Conservation (phyloP, 2,797 vertebrate species). For the Hyperoplus lanceolatus region DNA sequence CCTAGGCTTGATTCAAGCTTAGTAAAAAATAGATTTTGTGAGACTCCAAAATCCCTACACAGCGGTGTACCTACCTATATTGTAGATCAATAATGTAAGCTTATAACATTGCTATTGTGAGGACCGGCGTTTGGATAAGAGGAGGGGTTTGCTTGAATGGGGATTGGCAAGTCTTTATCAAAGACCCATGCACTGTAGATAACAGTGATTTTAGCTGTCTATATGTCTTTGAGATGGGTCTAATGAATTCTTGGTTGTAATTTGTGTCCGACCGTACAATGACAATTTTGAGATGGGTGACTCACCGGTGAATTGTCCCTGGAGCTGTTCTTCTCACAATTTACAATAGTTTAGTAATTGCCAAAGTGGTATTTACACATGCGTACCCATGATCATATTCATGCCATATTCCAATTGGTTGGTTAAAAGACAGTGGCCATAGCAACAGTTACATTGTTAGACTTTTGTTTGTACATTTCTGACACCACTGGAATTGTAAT, state of each 20-base stretch:
- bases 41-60: neutral
- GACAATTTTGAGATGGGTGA: neutral
- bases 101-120: constrained; percentile 11
- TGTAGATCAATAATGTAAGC: neutral
- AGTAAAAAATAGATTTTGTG: constrained; percentile 9
- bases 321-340: neutral
- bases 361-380: no score
- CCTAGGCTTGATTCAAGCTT: constrained; percentile 4
- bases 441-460: neutral
- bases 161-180: constrained; percentile 13
- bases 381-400: neutral
- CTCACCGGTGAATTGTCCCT: neutral
- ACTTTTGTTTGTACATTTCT: neutral
- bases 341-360: neutral
- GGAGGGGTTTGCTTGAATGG: constrained; percentile 10
- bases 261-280: constrained; percentile 1
- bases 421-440: neutral
- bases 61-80: neutral
- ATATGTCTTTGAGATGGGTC: neutral
- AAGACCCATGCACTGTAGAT: constrained; percentile 2
- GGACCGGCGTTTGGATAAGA: constrained; percentile 21
- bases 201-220: neutral
- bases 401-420: neutral
- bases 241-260: neutral
- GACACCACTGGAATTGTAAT: neutral